Evolutionary conservation across 2,888 invertebrate genomes (phyloP).

Genomic region (Drosophila imparisetae): DNA sequence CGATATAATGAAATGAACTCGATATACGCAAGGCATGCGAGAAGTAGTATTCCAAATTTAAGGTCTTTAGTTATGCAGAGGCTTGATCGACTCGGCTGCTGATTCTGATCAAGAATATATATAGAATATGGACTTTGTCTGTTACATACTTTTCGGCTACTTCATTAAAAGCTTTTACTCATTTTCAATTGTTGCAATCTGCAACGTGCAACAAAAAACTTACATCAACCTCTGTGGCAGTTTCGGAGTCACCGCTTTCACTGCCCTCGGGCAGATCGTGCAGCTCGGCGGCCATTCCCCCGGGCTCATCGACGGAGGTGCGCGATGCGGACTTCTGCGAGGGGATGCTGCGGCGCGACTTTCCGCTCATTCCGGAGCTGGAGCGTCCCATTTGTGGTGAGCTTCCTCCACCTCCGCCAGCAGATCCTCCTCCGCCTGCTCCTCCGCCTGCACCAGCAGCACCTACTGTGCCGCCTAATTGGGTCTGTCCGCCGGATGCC

Average conservation of each 20-base stretch:
- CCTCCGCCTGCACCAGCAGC: conserved; percentile 18
- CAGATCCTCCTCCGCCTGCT: conserved; percentile 34
- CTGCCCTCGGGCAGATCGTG: conserved; percentile 87
- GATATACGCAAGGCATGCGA: neutral
- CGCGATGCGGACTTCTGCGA: conserved; percentile 85
- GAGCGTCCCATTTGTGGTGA: conserved; percentile 85
- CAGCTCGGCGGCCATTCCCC: conserved; percentile 85
- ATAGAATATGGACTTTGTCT: neutral
- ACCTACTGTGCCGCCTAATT: conserved; percentile 3
- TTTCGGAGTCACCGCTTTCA: conserved; percentile 88
- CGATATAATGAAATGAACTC: neutral
- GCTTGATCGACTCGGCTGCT: neutral
- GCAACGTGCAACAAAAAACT: conserved; percentile 72
- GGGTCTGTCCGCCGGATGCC: neutral
- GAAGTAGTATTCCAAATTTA: neutral
- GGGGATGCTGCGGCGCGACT: conserved; percentile 86
- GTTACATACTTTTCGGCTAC: neutral
- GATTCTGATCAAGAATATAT: neutral
- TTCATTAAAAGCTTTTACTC: neutral
- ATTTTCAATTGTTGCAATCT: neutral
- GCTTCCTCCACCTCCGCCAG: conserved; percentile 74
- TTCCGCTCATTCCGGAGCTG: conserved; percentile 86
- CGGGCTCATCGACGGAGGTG: conserved; percentile 86
- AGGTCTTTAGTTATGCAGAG: neutral
- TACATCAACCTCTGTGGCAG: conserved; percentile 90